Conservation (phyloP, 2,113 vertebrate genomes). For the Callopanchax toddi region DNA sequence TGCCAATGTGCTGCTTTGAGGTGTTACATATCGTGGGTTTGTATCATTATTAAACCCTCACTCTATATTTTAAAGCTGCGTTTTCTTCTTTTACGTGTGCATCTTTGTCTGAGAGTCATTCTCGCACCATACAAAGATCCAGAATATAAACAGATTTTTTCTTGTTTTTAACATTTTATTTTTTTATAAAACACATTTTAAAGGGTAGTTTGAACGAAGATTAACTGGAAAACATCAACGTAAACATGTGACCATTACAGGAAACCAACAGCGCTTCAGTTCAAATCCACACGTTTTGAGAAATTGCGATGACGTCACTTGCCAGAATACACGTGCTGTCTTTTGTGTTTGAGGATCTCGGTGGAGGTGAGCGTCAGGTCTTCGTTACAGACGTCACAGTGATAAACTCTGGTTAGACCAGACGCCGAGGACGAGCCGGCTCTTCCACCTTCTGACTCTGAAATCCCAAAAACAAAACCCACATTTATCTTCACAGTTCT, state of each 20-base stretch:
- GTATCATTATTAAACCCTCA: constrained; percentile 86
- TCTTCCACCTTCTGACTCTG: constrained; percentile 37
- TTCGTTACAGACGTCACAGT: constrained; percentile 83
- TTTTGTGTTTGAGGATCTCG: constrained; percentile 88
- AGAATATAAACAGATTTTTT: too few relatives aligned
- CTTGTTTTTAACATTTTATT: too few relatives aligned
- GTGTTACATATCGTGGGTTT: constrained; percentile 86
- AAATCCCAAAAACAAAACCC: constrained; percentile 20
- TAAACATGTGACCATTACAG: not conserved
- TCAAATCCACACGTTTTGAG: not conserved
- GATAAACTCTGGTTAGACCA: constrained; percentile 79
- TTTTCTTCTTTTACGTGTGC: constrained; percentile 21
- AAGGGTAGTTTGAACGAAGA: too few relatives aligned
- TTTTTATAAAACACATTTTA: too few relatives aligned
- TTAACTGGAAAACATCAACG: too few relatives aligned
- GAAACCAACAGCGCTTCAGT: not conserved
- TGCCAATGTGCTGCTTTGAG: constrained; percentile 86
- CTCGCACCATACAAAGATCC: too few relatives aligned
- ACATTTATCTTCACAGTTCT: too few relatives aligned
- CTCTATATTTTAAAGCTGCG: constrained; percentile 82
- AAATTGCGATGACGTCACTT: constrained; percentile 30
- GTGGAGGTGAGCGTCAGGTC: constrained; percentile 87
- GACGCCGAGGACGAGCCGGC: constrained; percentile 40
- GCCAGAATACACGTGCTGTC: constrained; percentile 67
- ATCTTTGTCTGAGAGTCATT: too few relatives aligned